Evolutionary conservation across 2,888 invertebrate genomes (phyloP), one percentile per base, ranked within the genome.

Genomic region (Anoncus sp.): DNA sequence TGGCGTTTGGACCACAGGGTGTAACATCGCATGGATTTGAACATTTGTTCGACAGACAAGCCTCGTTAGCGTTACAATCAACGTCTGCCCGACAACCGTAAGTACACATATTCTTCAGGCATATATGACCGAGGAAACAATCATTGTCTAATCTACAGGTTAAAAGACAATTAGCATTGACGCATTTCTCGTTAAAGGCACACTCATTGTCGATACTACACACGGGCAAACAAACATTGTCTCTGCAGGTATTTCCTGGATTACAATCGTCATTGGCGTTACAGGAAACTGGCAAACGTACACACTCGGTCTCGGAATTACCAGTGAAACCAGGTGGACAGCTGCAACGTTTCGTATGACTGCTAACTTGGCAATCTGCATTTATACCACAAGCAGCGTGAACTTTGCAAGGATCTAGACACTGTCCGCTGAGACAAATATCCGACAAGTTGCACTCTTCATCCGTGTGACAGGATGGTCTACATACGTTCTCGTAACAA

Each of bases 91-190:
- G 95, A 88, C 98, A 98, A 45, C 98, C 98, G 83, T 95, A 96
- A 75, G 96, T 94, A 87, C 98, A 98, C 92, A 96, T 96, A 86
- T 97, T 97, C 86, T 95, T 94, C 72, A 97, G 91, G 87, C 98
- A 98, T 82, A 98, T 97, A 86, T 98, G 97, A 0, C 97, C 97
- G 75, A 97, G 92, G 94, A 98, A 97, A 86, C 98, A 98, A 86
- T 98, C 98, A 86, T 97, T 97, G 89, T 98, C 97, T 1, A 97
- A 95, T 59, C 97, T 94, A 87, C 98, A 98, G 3, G 97, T 98
- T 74, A 98, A 94, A 86, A 97, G 94, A 89, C 98, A 98, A 85
- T 94, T 95, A 82, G 95, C 96, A 86, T 94, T 93, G 9, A 96
- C 92, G 91, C 98, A 98, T 90, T 97, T 96, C 91, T 98, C 98